These are phyloP conservation scores for Apotomis betuletana DNA, from an alignment of 2,888 invertebrate species.

Conservation along the genomic window DNA sequence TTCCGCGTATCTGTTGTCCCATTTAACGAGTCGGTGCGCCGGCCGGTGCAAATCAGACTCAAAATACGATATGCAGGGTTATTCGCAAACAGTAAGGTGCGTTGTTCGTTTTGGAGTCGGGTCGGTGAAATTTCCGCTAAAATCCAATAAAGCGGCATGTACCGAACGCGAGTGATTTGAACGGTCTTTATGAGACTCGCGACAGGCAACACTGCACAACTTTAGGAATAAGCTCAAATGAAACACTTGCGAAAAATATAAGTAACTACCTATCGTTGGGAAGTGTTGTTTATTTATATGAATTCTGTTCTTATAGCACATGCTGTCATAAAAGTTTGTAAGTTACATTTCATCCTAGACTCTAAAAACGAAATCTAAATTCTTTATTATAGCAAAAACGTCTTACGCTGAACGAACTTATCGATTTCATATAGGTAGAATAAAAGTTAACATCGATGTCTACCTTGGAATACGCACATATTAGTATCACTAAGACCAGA, in stretches of 20 bases:
- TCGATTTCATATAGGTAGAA: too few species aligned
- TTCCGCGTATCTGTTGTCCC: constrained; percentile 60
- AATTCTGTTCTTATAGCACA: too few species aligned
- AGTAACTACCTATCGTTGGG: not conserved
- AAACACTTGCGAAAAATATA: constrained; percentile 4
- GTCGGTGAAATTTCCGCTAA: constrained; percentile 74
- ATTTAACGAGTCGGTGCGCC: constrained; percentile 50
- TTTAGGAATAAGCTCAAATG: constrained; percentile 11
- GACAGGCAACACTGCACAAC: constrained; percentile 2
- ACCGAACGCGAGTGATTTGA: constrained; percentile 54
- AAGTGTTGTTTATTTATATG: not conserved
- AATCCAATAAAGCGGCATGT: constrained; percentile 74
- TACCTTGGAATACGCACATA: too few species aligned
- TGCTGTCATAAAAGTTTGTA: too few species aligned
- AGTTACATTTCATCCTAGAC: too few species aligned
- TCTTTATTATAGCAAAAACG: too few species aligned
- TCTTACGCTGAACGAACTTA: too few species aligned
- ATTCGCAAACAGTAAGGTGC: constrained; percentile 67
- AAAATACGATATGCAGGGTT: constrained; percentile 74
- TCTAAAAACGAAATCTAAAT: too few species aligned
- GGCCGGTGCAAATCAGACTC: constrained; percentile 71
- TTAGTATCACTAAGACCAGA: not conserved
- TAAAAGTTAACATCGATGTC: too few species aligned
- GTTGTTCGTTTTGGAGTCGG: constrained; percentile 61
- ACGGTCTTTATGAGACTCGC: constrained; percentile 42